Evolutionary conservation across 1,140 invertebrate species (phyloP).

Genomic region (Tetragnatha versicolor): DNA sequence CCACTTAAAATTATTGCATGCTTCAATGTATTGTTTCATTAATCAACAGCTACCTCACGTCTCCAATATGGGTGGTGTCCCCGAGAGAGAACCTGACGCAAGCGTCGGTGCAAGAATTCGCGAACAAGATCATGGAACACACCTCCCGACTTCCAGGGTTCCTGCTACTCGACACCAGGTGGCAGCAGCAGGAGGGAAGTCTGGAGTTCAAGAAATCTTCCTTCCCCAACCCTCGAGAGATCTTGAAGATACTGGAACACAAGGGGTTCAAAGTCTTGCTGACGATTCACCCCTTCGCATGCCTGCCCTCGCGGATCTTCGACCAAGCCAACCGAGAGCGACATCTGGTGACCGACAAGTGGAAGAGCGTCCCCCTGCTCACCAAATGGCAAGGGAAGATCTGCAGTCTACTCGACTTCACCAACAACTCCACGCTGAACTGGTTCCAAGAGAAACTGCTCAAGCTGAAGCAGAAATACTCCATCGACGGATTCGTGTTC

Average conservation of each 20-base stretch:
- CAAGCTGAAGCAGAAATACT: constrained; percentile 74
- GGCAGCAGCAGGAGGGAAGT: constrained; percentile 67
- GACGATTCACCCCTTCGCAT: constrained; percentile 76
- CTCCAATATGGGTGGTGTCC: constrained; percentile 32
- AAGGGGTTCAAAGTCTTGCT: constrained; percentile 84
- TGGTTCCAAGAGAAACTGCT: constrained; percentile 82
- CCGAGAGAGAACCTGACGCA: constrained; percentile 41
- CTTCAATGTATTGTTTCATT: too few species aligned
- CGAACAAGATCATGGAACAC: constrained; percentile 62
- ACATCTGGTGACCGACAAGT: constrained; percentile 32
- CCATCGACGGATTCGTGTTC: constrained; percentile 88
- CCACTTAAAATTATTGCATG: too few species aligned
- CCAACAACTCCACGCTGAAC: constrained; percentile 77
- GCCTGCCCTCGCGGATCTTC: constrained; percentile 32
- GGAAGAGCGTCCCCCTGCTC: constrained; percentile 52
- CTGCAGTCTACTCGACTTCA: constrained; percentile 80
- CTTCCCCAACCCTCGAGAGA: constrained; percentile 79
- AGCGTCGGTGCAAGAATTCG: constrained; percentile 53
- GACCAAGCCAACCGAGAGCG: not conserved
- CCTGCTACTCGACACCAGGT: constrained; percentile 67
- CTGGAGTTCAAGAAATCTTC: constrained; percentile 64
- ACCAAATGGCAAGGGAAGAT: constrained; percentile 50
- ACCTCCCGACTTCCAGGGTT: constrained; percentile 63
- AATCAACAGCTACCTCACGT: constrained; percentile 24
- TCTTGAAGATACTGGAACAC: constrained; percentile 77